Base-by-base conservation (phyloP, 2,888 invertebrate species). In the Auanema sp. region DNA sequence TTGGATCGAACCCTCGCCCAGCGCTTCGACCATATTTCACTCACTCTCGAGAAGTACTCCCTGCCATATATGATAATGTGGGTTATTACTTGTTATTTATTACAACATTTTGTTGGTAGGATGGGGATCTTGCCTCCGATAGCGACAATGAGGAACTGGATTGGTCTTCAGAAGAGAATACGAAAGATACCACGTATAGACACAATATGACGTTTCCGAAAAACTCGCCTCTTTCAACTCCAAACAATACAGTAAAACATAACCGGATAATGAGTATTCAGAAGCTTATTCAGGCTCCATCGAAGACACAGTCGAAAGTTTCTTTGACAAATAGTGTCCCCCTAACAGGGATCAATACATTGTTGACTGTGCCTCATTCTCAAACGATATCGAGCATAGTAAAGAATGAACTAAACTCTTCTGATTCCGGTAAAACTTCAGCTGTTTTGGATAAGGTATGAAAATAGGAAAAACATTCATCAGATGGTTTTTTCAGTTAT, bases 1-100 rank as follows among this genome's bases (percentile, higher is more conserved):
- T 80, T 41, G 67, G 77, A 6, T 75, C 75, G 24, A 81, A 80
- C 55, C 80, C 81, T 2, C 68, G 82, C 4, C 82, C 82, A 1
- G 77, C 73, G 6, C 68, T 82, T 1, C 69, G 69, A 23, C 79
- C 77, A 10, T 77, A 68, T 49, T 77, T 77, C 49, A 69, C 65
- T 23, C 55, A 67, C 14, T 60, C 62, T 12, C 60, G 63, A 24
- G 68, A 68, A 24, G 47, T 66, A 18, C 57, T 68, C 16, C 66
- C 65, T 1, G 65, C 65, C 12, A 66, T 68, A 21, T 66, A 63
- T 40, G 68, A 68, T 55, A 53, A 58, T 43, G 64, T 52, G 24
- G n/a, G 40, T 49, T 18, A 18, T 2, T 55, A 18, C 21, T 16
- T 16, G n/a, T 16, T n/a, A 1, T 55, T 40, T 16, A n/a, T 1